Evolutionary conservation across 2,113 vertebrate genomes (phyloP).

Genomic region (Amblyornis subalaris): DNA sequence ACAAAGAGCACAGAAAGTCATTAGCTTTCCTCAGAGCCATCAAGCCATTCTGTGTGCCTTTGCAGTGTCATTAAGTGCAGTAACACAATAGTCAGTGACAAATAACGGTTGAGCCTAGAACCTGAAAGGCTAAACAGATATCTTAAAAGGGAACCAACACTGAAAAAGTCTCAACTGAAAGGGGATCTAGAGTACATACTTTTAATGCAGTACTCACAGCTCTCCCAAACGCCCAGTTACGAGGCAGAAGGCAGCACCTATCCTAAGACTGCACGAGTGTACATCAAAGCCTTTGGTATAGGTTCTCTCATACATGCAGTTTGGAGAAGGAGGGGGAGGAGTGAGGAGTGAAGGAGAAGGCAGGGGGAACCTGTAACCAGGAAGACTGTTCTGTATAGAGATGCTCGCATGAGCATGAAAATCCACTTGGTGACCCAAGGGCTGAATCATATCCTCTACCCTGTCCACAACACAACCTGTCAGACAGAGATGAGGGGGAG

Average conservation of each 20-base stretch:
- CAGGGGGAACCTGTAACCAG: not conserved
- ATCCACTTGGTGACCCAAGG: not conserved
- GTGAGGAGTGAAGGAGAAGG: not conserved
- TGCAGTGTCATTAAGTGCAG: not conserved
- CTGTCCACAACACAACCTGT: rapidly evolving
- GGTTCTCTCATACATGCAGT: not conserved
- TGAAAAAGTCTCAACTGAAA: not conserved
- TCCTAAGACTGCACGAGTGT: not conserved
- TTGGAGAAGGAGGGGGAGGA: no score
- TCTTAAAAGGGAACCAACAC: not conserved
- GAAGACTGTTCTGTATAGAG: not conserved
- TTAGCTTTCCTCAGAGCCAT: not conserved
- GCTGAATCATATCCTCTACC: not conserved
- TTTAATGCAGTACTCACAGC: not conserved
- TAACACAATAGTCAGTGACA: not conserved
- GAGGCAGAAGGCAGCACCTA: not conserved
- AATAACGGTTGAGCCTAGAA: not conserved
- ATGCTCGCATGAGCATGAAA: not conserved
- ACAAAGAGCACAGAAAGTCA: not conserved
- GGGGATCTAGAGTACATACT: not conserved
- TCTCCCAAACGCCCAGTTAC: not conserved
- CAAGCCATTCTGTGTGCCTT: not conserved
- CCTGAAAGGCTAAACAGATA: not conserved
- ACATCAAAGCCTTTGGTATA: not conserved
- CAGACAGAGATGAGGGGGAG: not conserved